phyloP scores from a whole-genome alignment of 2,888 invertebrate genomes.

The Rhaphigaster nebulosa region DNA sequence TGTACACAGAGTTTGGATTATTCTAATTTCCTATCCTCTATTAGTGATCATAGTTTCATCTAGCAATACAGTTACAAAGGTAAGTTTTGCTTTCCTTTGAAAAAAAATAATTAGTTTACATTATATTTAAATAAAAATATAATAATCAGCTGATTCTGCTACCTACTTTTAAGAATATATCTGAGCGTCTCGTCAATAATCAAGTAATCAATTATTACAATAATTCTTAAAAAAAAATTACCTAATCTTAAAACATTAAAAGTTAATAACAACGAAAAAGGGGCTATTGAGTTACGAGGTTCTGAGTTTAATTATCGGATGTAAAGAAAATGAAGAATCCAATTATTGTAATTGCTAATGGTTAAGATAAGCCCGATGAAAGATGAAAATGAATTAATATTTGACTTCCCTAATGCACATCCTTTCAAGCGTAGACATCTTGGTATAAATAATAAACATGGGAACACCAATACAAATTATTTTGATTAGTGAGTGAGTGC shows the following conservation, averaged over 20 bases:
- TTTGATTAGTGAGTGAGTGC: too few relatives aligned
- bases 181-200: too few relatives aligned
- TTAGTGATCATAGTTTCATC: background rate
- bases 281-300: too few relatives aligned
- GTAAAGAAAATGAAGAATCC: too few relatives aligned
- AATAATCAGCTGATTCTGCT: background rate
- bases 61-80: background rate
- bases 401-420: background rate
- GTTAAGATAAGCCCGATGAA: too few relatives aligned
- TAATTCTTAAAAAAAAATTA: too few relatives aligned
- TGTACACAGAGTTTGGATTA: background rate
- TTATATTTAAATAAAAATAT: background rate
- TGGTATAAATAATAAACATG: background rate
- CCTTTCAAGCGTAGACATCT: background rate
- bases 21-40: background rate
- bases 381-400: background rate
- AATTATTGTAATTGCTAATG: too few relatives aligned
- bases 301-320: too few relatives aligned
- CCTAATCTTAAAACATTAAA: too few relatives aligned
- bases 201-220: too few relatives aligned
- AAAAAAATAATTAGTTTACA: background rate
- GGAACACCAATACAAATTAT: background rate
- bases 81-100: background rate
- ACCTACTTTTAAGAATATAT: background rate
- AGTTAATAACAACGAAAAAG: too few relatives aligned